Conservation (phyloP, 2,888 invertebrate genomes). For the Syrista parreyssii region DNA sequence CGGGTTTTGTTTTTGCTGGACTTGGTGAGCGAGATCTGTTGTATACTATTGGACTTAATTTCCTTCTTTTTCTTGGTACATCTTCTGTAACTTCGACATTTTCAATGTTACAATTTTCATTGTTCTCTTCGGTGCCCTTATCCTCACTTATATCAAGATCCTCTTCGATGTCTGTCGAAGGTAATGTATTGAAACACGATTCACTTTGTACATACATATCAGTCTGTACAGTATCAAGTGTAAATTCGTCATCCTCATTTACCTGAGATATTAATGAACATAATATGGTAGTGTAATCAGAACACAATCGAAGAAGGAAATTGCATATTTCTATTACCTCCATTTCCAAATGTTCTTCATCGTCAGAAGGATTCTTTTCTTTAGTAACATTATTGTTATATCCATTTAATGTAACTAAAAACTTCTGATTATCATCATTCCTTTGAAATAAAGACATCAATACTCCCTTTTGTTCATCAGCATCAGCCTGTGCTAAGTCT, state of each 20-base stretch:
- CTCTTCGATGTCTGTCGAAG: conserved; percentile 12
- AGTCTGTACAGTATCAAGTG: conserved; percentile 38
- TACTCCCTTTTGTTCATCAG: conserved; percentile 58
- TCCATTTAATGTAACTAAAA: conserved; percentile 62
- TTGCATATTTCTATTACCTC: conserved; percentile 44
- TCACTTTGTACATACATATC: conserved; percentile 39
- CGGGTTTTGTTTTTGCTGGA: conserved; percentile 27
- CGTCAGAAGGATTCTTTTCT: conserved; percentile 49
- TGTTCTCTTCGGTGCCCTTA: conserved; percentile 38
- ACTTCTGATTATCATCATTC: conserved; percentile 60
- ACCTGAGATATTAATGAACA: conserved; percentile 37
- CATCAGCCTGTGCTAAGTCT: conserved; percentile 49
- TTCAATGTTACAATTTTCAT: conserved; percentile 52
- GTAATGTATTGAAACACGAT: conserved; percentile 30
- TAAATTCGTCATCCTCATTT: conserved; percentile 56
- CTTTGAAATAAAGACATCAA: conserved; percentile 62
- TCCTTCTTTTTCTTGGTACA: conserved; percentile 53
- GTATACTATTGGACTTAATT: conserved; percentile 62
- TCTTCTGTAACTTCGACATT: conserved; percentile 49
- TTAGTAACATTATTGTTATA: conserved; percentile 57
- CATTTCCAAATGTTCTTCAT: conserved; percentile 56
- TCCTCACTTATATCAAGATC: conserved; percentile 16
- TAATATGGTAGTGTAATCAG: not conserved
- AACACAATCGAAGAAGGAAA: not conserved
- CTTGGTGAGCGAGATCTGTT: conserved; percentile 53